These are phyloP conservation scores for Semotilus atromaculatus DNA, from an alignment of 2,797 vertebrate species.

Conservation along the genomic window DNA sequence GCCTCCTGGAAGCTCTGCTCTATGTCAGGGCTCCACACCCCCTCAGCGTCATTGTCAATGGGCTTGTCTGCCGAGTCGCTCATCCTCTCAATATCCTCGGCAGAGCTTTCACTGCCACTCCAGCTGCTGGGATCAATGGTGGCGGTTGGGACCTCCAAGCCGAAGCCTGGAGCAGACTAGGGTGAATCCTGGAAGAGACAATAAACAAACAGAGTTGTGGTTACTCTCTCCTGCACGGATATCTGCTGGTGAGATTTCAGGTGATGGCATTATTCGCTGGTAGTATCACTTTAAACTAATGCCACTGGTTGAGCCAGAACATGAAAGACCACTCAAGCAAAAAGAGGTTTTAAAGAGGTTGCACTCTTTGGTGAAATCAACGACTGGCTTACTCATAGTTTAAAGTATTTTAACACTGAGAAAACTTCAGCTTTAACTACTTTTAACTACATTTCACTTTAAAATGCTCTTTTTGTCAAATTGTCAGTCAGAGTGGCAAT, in stretches of 20 bases:
- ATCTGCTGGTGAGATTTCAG: conserved; percentile 51
- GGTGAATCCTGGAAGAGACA: conserved; percentile 86
- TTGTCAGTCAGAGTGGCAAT: not conserved
- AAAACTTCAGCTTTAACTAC: not conserved
- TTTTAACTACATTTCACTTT: not conserved
- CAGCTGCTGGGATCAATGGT: conserved; percentile 99
- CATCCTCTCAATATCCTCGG: conserved; percentile 98
- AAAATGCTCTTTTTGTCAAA: conserved; percentile 3
- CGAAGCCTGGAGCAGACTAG: conserved; percentile 92
- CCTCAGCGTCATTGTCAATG: conserved; percentile 96
- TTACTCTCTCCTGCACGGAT: conserved; percentile 57
- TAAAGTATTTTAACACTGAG: not conserved
- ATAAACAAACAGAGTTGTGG: conserved; percentile 63
- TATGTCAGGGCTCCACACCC: conserved; percentile 99
- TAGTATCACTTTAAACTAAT: not conserved
- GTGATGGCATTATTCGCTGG: not conserved
- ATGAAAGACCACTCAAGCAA: not conserved
- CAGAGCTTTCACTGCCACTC: conserved; percentile 99
- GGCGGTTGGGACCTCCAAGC: conserved; percentile 91
- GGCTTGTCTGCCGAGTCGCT: conserved; percentile 98
- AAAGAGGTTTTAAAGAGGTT: not conserved
- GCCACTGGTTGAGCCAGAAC: not conserved
- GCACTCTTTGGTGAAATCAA: conserved; percentile 8
- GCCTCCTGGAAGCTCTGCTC: conserved; percentile 99
- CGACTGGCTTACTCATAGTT: not conserved